A percentile compares a stretch with the other conserved stretches of the same genome.
Conservation (phyloP, 2,888 invertebrate species). For the Leptogaster cylindrica region DNA sequence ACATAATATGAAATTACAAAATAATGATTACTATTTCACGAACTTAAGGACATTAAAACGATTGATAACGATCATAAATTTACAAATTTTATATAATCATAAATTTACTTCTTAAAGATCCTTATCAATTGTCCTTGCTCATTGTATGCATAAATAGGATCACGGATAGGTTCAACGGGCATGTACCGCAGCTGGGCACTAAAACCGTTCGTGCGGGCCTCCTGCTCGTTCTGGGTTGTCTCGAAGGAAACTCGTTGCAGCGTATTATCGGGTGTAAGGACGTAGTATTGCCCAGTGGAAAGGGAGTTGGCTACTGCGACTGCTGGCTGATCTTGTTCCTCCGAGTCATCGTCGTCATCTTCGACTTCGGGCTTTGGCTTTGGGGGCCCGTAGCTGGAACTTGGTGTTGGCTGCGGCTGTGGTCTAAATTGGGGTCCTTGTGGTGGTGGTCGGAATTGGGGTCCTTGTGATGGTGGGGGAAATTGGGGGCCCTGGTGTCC, state of each 20-base stretch:
- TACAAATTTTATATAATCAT: too few species aligned
- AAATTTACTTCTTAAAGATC: slow-evolving; percentile 54
- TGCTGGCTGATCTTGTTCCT: background rate
- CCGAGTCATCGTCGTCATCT: slow-evolving; percentile 3
- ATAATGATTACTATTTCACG: too few species aligned
- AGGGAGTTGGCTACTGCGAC: slow-evolving; percentile 39
- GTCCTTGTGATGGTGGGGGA: slow-evolving; percentile 1
- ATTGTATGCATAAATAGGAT: slow-evolving; percentile 60
- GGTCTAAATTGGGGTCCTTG: background rate
- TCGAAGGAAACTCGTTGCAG: slow-evolving; percentile 59
- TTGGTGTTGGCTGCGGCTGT: slow-evolving; percentile 27
- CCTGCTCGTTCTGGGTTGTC: slow-evolving; percentile 55
- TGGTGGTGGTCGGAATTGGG: slow-evolving; percentile 8
- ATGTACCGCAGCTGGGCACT: slow-evolving; percentile 59
- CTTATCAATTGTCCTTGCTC: slow-evolving; percentile 58
- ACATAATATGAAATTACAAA: background rate
- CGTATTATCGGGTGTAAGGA: slow-evolving; percentile 58
- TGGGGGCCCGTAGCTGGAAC: slow-evolving; percentile 52
- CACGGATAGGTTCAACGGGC: slow-evolving; percentile 59
- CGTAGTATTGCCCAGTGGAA: slow-evolving; percentile 59
- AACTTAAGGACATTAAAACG: too few species aligned
- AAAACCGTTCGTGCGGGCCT: slow-evolving; percentile 55
- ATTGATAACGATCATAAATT: too few species aligned
- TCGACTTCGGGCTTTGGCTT: slow-evolving; percentile 31
- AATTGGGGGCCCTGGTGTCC: slow-evolving; percentile 12